Evolutionary conservation across 2,797 vertebrate species (phyloP).

Genomic region (Macroramphosus scolopax): DNA sequence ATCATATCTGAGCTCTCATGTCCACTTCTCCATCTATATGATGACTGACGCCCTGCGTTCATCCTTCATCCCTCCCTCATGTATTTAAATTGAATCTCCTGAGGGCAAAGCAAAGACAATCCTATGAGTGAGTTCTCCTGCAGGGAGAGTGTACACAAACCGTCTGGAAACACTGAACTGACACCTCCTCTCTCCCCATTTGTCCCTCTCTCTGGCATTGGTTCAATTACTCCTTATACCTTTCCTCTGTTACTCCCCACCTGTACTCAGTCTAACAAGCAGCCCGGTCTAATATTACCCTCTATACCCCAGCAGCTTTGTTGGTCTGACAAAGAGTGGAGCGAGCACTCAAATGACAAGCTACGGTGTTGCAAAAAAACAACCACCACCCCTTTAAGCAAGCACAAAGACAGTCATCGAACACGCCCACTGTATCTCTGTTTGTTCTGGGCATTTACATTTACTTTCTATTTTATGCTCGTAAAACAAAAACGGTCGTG

Average conservation of each 20-base stretch:
- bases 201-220: too few relatives aligned
- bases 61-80: too few relatives aligned
- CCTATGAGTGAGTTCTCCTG: too few relatives aligned
- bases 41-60: too few relatives aligned
- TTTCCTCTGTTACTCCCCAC: conserved; percentile 18
- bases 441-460: conserved; percentile 20
- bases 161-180: too few relatives aligned
- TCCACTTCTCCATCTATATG: too few relatives aligned
- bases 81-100: too few relatives aligned
- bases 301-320: conserved; percentile 52
- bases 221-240: too few relatives aligned
- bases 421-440: conserved; percentile 17
- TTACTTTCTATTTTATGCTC: neutral
- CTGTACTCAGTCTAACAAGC: conserved; percentile 26
- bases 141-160: too few relatives aligned
- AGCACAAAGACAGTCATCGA: conserved; percentile 48
- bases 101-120: too few relatives aligned
- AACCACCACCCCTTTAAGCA: conserved; percentile 31
- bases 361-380: conserved; percentile 49
- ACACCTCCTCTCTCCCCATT: too few relatives aligned
- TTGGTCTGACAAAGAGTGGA: conserved; percentile 55
- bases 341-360: conserved; percentile 61
- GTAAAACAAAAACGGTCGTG: conserved; percentile 3
- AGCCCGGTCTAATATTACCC: conserved; percentile 56
- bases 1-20: too few relatives aligned